A percentile compares a stretch with the other conserved stretches of the same genome.
Conservation (phyloP, 2,113 vertebrate species). For the Strix uralensis region DNA sequence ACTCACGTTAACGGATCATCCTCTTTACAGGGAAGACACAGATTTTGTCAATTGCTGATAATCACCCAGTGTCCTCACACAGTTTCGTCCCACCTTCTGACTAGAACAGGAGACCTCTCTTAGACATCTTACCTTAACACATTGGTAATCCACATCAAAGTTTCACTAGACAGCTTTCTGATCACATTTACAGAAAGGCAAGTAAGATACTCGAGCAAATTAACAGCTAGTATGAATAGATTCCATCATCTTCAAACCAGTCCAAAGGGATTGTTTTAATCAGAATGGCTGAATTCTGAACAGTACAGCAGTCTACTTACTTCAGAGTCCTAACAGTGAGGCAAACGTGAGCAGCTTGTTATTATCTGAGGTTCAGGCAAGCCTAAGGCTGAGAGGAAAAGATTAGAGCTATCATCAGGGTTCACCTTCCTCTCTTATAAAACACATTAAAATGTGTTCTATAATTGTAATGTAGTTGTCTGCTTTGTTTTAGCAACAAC, state of each 20-base stretch:
- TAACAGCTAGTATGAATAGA: not conserved
- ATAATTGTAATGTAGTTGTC: not conserved
- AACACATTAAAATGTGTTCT: not conserved
- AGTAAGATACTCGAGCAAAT: not conserved
- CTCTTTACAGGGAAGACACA: not conserved
- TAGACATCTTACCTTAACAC: not conserved
- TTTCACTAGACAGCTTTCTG: not conserved
- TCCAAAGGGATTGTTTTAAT: not conserved
- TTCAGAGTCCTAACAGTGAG: not conserved
- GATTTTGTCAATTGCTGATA: not conserved
- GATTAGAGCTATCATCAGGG: not conserved
- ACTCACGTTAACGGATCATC: not conserved
- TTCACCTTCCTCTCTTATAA: not conserved
- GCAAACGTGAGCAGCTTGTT: not conserved
- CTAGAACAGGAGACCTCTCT: not conserved
- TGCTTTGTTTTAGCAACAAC: not conserved
- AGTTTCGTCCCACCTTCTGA: not conserved
- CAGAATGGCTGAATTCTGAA: not conserved
- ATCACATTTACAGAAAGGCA: not conserved
- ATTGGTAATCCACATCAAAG: not conserved
- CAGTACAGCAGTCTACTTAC: not conserved
- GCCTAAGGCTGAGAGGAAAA: not conserved
- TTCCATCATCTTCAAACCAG: not conserved
- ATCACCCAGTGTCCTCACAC: not conserved
- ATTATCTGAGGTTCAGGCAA: not conserved